A percentile compares a stretch with the other conserved stretches of the same genome.
phyloP scores from a whole-genome alignment of 2,888 invertebrate species.

The Anoplius nigerrimus region DNA sequence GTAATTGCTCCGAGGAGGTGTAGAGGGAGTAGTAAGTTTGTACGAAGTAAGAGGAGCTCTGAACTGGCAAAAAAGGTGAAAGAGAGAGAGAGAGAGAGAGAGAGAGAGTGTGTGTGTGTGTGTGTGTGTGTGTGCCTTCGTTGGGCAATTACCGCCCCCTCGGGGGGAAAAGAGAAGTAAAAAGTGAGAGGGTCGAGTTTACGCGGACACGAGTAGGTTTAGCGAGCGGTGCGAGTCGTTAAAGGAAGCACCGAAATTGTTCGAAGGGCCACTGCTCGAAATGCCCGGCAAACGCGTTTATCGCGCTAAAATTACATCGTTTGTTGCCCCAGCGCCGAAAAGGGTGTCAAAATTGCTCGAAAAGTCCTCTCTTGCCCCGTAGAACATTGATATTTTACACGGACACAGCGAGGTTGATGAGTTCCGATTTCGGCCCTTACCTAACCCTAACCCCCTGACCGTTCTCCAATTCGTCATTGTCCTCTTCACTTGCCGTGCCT shows the following conservation, averaged over 20 bases:
- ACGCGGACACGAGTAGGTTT: conserved; percentile 20
- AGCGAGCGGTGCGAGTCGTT: conserved; percentile 23
- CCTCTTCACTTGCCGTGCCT: conserved; percentile 27
- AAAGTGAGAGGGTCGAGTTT: conserved; percentile 37
- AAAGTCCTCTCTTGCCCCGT: neutral
- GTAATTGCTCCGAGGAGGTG: conserved; percentile 24
- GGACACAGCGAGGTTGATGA: conserved; percentile 18
- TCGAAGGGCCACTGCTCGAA: conserved; percentile 45
- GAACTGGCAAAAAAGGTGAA: too few relatives aligned
- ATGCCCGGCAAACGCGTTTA: conserved; percentile 51
- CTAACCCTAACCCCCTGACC: too few relatives aligned
- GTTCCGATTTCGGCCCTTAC: too few relatives aligned
- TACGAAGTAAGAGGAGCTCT: too few relatives aligned
- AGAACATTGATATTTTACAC: conserved; percentile 2
- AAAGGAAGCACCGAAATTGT: conserved; percentile 48
- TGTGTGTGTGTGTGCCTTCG: too few relatives aligned
- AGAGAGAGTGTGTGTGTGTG: too few relatives aligned
- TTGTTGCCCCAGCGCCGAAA: conserved; percentile 22
- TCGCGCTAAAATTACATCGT: conserved; percentile 54
- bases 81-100: too few relatives aligned
- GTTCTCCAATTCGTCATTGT: conserved; percentile 30
- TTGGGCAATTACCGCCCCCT: neutral
- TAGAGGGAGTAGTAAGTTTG: neutral
- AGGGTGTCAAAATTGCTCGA: conserved; percentile 54
- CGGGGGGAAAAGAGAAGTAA: conserved; percentile 50